Evolutionary conservation across 2,797 vertebrate species (phyloP).

Genomic region (Aotus griseimembra): DNA sequence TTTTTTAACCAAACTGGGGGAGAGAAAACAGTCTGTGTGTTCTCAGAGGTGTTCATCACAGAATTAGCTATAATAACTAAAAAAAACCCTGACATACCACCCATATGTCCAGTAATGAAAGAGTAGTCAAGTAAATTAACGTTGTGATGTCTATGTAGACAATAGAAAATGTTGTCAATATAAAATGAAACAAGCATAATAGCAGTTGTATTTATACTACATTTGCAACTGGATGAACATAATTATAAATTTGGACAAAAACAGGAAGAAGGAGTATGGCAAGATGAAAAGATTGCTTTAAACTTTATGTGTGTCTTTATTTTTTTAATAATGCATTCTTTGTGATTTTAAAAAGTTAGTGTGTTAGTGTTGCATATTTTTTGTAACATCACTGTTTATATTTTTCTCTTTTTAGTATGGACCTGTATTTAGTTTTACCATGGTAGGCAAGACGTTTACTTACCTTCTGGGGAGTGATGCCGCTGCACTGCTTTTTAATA

Average conservation of each 20-base stretch:
- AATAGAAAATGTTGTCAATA: constrained; percentile 38
- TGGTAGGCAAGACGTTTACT: constrained; percentile 98
- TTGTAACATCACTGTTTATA: not conserved
- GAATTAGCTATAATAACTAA: not conserved
- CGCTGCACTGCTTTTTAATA: constrained; percentile 96
- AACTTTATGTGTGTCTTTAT: not conserved
- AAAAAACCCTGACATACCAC: not conserved
- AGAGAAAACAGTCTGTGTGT: not conserved
- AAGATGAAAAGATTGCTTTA: constrained; percentile 9
- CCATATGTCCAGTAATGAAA: not conserved
- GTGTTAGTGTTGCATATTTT: not conserved
- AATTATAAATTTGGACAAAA: constrained; percentile 33
- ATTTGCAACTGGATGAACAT: not conserved
- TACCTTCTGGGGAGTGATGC: constrained; percentile 97
- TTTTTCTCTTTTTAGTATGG: constrained; percentile 90
- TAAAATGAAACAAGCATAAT: constrained; percentile 11
- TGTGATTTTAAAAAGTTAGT: not conserved
- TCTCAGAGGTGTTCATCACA: not conserved
- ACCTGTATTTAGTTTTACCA: constrained; percentile 98
- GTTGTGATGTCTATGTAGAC: not conserved
- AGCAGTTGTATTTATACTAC: not conserved
- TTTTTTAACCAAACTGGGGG: not conserved
- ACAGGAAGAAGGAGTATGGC: not conserved
- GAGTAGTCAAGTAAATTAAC: not conserved
- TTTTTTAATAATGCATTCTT: not conserved